These are phyloP conservation scores for Parus major DNA, from an alignment of 2,113 vertebrate genomes.

Conservation along the genomic window DNA sequence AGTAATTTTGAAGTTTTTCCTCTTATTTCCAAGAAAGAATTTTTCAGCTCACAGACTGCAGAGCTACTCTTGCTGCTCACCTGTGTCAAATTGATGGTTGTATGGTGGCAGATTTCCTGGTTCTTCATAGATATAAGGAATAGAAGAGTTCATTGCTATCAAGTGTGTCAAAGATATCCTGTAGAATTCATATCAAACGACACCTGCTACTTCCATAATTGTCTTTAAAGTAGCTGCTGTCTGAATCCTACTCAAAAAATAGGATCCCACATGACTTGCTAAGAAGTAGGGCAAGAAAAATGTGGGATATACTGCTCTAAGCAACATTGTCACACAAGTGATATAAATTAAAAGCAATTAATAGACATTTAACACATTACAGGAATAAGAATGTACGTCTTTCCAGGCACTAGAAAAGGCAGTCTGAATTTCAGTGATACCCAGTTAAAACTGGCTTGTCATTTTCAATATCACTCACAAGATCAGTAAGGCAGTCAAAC, in stretches of 20 bases:
- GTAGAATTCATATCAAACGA: background rate
- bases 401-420: constrained; percentile 34
- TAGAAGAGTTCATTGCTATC: background rate
- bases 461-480: background rate
- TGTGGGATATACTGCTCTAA: background rate
- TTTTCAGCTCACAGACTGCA: background rate
- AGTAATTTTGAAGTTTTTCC: background rate
- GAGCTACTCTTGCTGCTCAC: background rate
- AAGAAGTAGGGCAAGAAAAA: background rate
- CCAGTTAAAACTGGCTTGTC: background rate
- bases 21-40: background rate
- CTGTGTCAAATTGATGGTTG: accelerated
- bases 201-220: background rate
- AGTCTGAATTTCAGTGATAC: background rate
- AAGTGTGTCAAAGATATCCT: background rate
- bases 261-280: background rate
- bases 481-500: constrained; percentile 41
- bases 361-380: background rate
- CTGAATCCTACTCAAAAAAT: background rate
- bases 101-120: background rate
- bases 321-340: background rate
- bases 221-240: background rate
- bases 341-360: background rate
- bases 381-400: background rate
- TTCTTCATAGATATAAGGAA: background rate